Evolutionary conservation across 2,113 vertebrate genomes (phyloP).

Genomic region (Procavia capensis): DNA sequence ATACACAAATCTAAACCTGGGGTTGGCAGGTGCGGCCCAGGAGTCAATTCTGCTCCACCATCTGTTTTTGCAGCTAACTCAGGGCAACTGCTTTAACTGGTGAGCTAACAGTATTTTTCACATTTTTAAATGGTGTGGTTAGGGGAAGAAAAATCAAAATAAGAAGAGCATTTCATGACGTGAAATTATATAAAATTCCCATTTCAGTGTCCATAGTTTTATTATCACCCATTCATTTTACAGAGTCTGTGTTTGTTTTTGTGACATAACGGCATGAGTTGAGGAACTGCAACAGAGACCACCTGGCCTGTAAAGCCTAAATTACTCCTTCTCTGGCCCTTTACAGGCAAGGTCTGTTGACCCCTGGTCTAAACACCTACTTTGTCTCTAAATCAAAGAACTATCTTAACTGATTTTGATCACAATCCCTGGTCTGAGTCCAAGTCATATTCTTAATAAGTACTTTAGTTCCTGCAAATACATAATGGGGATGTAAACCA

Average conservation of each 20-base stretch:
- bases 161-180: neutral
- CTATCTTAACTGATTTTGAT: neutral
- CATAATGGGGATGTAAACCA: neutral
- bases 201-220: neutral
- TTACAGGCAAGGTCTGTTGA: neutral
- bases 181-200: neutral
- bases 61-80: neutral
- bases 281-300: neutral
- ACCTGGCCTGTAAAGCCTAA: neutral
- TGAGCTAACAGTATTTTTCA: neutral
- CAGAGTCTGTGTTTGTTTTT: neutral
- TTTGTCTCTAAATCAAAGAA: neutral
- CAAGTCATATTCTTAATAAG: neutral
- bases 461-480: neutral
- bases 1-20: rapidly evolving
- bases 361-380: neutral
- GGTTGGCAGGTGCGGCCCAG: neutral
- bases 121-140: neutral
- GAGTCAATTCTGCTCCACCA: neutral
- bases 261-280: neutral
- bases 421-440: neutral
- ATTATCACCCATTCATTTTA: neutral
- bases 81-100: neutral
- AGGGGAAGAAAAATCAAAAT: neutral
- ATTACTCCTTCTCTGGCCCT: neutral